Base-by-base conservation (phyloP, 2,113 vertebrate genomes). In the Nannospalax galili region DNA sequence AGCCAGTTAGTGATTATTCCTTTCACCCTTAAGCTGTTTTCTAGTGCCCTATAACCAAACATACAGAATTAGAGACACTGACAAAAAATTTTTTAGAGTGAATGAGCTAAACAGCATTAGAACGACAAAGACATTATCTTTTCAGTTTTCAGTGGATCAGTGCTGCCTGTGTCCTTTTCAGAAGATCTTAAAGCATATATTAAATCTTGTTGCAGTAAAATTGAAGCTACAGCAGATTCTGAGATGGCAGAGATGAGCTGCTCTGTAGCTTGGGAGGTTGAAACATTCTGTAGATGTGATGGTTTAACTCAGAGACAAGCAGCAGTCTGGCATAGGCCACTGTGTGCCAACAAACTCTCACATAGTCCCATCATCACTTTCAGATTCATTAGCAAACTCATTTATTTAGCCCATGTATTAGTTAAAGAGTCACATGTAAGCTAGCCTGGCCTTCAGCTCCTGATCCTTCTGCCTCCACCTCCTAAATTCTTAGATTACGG, bases 81-180 rank as follows among this genome's bases (percentile, higher is more conserved):
- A 42, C 56, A 45, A 84, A 88, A 37, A 56, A 82, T 62, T 22
- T 89, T 97, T 96, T 48, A 32, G 84, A 90, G 3, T 35, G 75
- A 40, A 85, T 62, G 67, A 52, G 8, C 40, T 69, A n/a, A 84
- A 40, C 1, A 40, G 32, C 62, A 85, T 84, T 77, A 32, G 80
- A 87, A 90, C 40, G n/a, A 67, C 62, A 40, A 77, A 73, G 52
- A 30, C 75, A 35, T 87, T 52, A 35, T 77, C 30, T 78, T 28
- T 7, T 85, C 40, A n/a, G 6, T 86, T 86, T 28, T 37, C 70
- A 90, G 1, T n/a, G 45, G 42, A 56, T 14, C 45, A 58, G 0
- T 52, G 64, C 48, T 42, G 30, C 60, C 35, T 73, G 16, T 26
- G 35, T 73, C 11, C 84, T 64, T 1, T 81, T 95, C 62, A 67